Base-by-base conservation (phyloP, 35 echinoderm and acorn worm genomes). In the Chiridota heheva region DNA sequence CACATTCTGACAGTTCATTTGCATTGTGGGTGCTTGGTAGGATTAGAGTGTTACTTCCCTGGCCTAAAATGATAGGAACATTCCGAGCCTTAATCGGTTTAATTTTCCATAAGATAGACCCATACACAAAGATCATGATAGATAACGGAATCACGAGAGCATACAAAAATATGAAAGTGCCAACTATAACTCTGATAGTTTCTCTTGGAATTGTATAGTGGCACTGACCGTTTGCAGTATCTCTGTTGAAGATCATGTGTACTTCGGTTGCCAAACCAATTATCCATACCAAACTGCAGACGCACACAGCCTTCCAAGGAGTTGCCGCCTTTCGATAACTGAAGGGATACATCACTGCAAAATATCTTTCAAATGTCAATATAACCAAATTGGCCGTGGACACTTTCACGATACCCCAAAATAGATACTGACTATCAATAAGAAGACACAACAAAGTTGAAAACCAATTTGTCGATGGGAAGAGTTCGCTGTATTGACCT, bases 281-380 rank as follows among this genome's bases (percentile, higher is more conserved):
- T 13, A 82, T 30, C 79, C 79, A 82, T 8, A 24, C 36, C 7
- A 36, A 39, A 6, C 29, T 3, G 36, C 59, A 67, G n/a, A 69
- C 62, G 16, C 65, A 30, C 26, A 26, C 33, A 0, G 79, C 79
- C 7, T 36, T 69, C 30, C 58, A 27, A 36, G 48, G 47, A 12
- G 31, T 42, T 15, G 59, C 59, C 13, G 24, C 40, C 35, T n/a
- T 65, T 7, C 63, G 79, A 40, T 82, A 69, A 36, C 68, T 40
- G 34, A 82, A 15, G 17, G 79, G 79, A 56, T 82, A 35, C 0
- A 82, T 62, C 0, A 82, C 45, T 15, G 79, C 79, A 39, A 69
- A 68, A 46, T 82, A 82, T n/a, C 79, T 69, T 33, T 82, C 79
- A 27, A 82, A 17, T 30, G 79, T 82, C 22, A 82, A 42, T 35